Conservation (phyloP, 2,888 invertebrate species). For the Orthosia gracilis region DNA sequence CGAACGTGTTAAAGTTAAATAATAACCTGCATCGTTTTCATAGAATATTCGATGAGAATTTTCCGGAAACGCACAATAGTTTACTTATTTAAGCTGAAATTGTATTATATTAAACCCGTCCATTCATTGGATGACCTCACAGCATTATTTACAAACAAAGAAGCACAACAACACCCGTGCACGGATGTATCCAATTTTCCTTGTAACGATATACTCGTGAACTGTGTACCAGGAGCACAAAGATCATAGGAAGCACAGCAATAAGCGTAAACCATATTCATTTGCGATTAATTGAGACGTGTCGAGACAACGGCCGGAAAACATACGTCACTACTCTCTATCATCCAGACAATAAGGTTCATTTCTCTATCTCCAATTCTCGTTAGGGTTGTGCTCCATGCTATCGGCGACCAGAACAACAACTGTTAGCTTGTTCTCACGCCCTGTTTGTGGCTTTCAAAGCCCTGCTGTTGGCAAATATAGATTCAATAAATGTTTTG, state of each 20-base stretch:
- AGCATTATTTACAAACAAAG: constrained; percentile 59
- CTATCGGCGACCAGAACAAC: constrained; percentile 73
- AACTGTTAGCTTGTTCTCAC: constrained; percentile 81
- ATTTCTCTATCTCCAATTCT: constrained; percentile 58
- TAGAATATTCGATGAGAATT: constrained; percentile 21
- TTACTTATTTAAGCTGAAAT: constrained; percentile 43
- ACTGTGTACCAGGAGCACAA: constrained; percentile 57
- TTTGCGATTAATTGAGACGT: constrained; percentile 83
- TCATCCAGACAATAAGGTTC: constrained; percentile 66
- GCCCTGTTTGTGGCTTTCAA: constrained; percentile 81
- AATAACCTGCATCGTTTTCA: constrained; percentile 29
- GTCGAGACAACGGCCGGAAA: constrained; percentile 72
- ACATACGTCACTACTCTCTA: constrained; percentile 50
- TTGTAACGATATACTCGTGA: constrained; percentile 45
- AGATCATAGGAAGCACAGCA: constrained; percentile 74
- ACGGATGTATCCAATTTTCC: constrained; percentile 63
- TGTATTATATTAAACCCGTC: constrained; percentile 21
- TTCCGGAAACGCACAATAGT: constrained; percentile 33
- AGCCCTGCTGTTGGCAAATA: constrained; percentile 74
- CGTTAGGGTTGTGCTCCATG: constrained; percentile 69
- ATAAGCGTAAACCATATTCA: constrained; percentile 74
- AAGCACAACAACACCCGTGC: constrained; percentile 33
- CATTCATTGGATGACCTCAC: constrained; percentile 38
- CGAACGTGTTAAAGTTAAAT: constrained; percentile 42
- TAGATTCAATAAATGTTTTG: constrained; percentile 74